A percentile compares a stretch with the other conserved stretches of the same genome.
These are phyloP conservation scores for Cyprinodon diabolis DNA, from an alignment of 2,797 vertebrate species.

Conservation along the genomic window DNA sequence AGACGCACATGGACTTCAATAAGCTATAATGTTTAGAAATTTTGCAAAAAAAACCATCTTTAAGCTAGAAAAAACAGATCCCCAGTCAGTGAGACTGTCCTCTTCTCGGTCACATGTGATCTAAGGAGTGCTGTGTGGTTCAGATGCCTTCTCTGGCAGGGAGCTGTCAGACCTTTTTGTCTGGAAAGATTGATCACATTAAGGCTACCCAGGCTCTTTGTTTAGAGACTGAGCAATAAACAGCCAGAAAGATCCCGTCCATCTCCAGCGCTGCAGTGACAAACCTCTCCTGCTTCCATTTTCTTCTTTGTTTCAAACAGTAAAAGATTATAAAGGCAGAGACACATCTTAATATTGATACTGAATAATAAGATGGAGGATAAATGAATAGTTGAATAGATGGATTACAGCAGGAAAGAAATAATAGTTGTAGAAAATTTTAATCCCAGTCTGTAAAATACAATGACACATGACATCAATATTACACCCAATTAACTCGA, in stretches of 20 bases:
- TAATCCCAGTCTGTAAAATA: not conserved
- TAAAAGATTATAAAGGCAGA: conserved; percentile 42
- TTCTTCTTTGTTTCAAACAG: conserved; percentile 32
- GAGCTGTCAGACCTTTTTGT: conserved; percentile 98
- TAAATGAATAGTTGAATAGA: not conserved
- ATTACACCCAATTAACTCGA: not conserved
- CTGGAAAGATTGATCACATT: conserved; percentile 96
- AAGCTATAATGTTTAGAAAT: conserved; percentile 15
- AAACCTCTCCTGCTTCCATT: conserved; percentile 44
- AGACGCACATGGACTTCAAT: conserved; percentile 12
- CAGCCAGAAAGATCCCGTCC: conserved; percentile 69
- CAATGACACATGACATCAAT: not conserved
- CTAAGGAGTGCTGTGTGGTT: conserved; percentile 92
- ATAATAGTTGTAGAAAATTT: not conserved
- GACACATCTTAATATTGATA: conserved; percentile 40
- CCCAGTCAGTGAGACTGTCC: conserved; percentile 79
- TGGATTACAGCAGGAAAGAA: not conserved
- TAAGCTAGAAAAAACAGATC: conserved; percentile 27
- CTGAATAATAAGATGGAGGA: conserved; percentile 12
- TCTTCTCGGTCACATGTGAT: conserved; percentile 91
- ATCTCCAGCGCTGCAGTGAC: conserved; percentile 56
- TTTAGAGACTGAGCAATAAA: conserved; percentile 97
- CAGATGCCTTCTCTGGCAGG: conserved; percentile 98
- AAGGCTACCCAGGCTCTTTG: conserved; percentile 95
- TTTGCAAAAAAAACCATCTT: not conserved